phyloP scores from a whole-genome alignment of 2,888 invertebrate species.

The Ceriagrion tenellum region DNA sequence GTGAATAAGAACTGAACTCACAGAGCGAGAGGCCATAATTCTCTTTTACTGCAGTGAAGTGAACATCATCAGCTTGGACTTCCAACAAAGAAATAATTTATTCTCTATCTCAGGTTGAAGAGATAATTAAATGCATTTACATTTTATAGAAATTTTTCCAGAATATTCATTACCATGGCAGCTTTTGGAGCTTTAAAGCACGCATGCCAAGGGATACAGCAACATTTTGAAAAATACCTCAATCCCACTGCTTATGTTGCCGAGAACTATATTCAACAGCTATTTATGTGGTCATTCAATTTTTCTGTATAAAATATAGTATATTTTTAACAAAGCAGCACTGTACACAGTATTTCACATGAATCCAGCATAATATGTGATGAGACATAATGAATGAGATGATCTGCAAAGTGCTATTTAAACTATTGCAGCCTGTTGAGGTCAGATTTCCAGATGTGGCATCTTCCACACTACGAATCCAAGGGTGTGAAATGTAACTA shows the following conservation, averaged over 20 bases:
- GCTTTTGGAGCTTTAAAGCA: background rate
- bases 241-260: background rate
- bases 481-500: slow-evolving; percentile 12
- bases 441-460: background rate
- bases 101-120: background rate
- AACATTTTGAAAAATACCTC: background rate
- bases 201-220: background rate
- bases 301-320: slow-evolving; percentile 17
- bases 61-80: background rate
- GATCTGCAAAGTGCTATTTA: background rate
- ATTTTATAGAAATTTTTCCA: background rate
- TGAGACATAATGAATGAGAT: background rate
- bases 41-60: background rate
- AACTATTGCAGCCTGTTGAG: background rate
- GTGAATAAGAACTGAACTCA: too few species aligned
- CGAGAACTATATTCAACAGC: background rate
- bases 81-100: background rate
- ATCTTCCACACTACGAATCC: background rate
- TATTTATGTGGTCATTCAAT: background rate
- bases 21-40: background rate
- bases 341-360: slow-evolving; percentile 10
- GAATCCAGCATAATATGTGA: background rate
- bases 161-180: background rate
- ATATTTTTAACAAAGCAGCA: slow-evolving; percentile 1
- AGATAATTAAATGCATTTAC: slow-evolving; percentile 10